These are phyloP conservation scores for Yponomeuta plumbellus DNA, from an alignment of 2,888 invertebrate species.

Conservation along the genomic window DNA sequence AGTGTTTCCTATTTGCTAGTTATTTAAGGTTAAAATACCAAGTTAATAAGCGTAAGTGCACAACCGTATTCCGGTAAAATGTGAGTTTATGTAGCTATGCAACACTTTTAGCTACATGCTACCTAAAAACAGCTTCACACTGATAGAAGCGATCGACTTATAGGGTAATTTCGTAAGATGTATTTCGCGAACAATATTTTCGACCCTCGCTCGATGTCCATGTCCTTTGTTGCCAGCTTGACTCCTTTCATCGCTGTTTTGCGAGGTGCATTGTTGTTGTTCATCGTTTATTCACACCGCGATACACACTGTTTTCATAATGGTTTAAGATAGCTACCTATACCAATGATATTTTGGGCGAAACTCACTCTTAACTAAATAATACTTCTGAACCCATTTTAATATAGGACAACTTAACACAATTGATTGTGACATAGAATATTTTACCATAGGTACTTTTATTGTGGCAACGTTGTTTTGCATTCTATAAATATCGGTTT, in stretches of 20 bases:
- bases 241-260: slow-evolving; percentile 8
- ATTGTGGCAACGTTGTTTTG: no score
- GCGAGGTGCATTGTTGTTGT: slow-evolving; percentile 21
- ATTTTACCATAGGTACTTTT: no score
- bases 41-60: no score
- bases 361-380: slow-evolving; percentile 47
- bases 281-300: slow-evolving; percentile 40
- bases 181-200: background rate
- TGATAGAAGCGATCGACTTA: background rate
- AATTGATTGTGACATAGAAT: no score
- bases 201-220: background rate
- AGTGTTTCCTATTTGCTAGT: no score
- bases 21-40: no score
- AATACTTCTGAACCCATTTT: no score
- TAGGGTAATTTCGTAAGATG: background rate
- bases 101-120: no score
- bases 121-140: background rate
- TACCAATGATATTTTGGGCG: slow-evolving; percentile 22
- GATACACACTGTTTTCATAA: slow-evolving; percentile 28
- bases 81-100: no score
- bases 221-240: slow-evolving; percentile 8
- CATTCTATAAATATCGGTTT: no score
- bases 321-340: slow-evolving; percentile 16
- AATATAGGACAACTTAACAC: no score
- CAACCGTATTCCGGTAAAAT: no score